These are phyloP conservation scores for Todus mexicanus DNA, from an alignment of 2,797 vertebrate genomes.

Conservation along the genomic window DNA sequence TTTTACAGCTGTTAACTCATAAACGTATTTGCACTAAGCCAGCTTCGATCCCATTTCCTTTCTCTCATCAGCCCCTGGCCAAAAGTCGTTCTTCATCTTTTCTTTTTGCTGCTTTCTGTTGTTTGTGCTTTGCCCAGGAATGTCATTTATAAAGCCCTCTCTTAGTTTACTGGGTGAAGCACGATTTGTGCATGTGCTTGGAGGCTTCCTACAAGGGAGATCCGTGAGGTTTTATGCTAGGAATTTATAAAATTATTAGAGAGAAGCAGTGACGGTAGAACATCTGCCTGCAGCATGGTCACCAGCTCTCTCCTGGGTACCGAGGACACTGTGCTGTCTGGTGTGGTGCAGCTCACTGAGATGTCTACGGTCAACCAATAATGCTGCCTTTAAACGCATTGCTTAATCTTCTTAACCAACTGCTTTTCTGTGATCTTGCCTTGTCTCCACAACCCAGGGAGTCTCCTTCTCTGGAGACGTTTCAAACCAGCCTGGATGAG, in stretches of 20 bases:
- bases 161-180: background rate
- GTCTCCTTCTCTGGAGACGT: no score
- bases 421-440: background rate
- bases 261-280: background rate
- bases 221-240: background rate
- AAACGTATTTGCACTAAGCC: background rate
- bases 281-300: background rate
- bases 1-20: background rate
- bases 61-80: background rate
- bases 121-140: background rate
- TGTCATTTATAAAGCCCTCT: background rate
- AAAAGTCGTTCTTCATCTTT: background rate
- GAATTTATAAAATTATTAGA: background rate
- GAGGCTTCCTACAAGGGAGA: background rate
- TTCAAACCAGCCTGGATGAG: no score
- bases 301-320: background rate
- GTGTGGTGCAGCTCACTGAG: background rate
- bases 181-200: background rate
- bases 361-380: background rate
- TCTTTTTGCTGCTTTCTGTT: background rate
- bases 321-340: background rate
- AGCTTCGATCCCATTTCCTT: background rate
- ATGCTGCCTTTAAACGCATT: background rate
- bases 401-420: fast-evolving
- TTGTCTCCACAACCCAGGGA: no score